Evolutionary conservation across 23 tunicate genomes (phyloP).

Genomic region (Ciona savignyi): DNA sequence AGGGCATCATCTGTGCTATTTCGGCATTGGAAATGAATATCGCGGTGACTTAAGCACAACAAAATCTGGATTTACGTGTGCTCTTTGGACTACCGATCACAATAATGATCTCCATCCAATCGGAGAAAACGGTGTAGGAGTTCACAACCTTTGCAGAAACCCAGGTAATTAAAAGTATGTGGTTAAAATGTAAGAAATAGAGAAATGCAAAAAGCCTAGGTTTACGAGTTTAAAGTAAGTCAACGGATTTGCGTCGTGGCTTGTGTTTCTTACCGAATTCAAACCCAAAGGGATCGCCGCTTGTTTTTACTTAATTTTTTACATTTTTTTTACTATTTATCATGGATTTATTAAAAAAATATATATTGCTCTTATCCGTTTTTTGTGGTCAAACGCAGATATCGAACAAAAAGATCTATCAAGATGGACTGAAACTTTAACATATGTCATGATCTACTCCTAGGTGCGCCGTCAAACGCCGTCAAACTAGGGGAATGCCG

Average conservation of each 20-base stretch:
- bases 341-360: background rate
- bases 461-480: too few relatives aligned
- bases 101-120: constrained; percentile 7
- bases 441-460: too few relatives aligned
- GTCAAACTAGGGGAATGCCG: too few relatives aligned
- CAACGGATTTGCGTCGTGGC: too few relatives aligned
- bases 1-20: constrained; percentile 48
- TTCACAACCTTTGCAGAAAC: constrained; percentile 43
- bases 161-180: constrained; percentile 8
- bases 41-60: constrained; percentile 37
- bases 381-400: too few relatives aligned
- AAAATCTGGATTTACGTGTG: constrained; percentile 20
- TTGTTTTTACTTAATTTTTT: too few relatives aligned
- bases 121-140: constrained; percentile 29
- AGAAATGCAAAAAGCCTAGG: too few relatives aligned
- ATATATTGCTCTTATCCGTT: background rate
- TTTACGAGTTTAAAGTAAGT: too few relatives aligned
- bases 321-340: background rate
- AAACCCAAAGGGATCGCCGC: background rate
- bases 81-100: constrained; percentile 38
- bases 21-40: constrained; percentile 29
- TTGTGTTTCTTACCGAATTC: too few relatives aligned
- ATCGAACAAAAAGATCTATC: too few relatives aligned
- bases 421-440: too few relatives aligned
- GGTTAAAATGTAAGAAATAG: too few relatives aligned